phyloP scores from a whole-genome alignment of 2,888 invertebrate species.

The Bugulina stolonifera region DNA sequence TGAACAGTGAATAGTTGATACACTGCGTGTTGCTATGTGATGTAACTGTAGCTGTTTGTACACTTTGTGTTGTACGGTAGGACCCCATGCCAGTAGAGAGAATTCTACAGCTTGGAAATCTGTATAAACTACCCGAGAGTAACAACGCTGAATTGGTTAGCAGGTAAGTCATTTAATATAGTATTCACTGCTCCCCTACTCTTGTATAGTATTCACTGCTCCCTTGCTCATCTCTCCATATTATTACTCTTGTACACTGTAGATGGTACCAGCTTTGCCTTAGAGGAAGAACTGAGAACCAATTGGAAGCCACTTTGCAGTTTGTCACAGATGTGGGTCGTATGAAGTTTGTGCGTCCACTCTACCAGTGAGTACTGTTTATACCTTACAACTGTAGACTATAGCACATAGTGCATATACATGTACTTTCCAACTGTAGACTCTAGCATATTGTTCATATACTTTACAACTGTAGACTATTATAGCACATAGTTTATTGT shows the following conservation, averaged over 20 bases:
- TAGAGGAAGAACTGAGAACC: slow-evolving; percentile 65
- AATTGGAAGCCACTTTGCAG: slow-evolving; percentile 64
- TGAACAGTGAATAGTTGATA: no score
- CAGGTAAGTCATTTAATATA: slow-evolving; percentile 46
- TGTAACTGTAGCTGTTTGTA: no score
- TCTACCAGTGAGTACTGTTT: slow-evolving; percentile 64
- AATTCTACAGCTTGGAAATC: slow-evolving; percentile 60
- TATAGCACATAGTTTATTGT: no score
- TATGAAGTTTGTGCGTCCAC: slow-evolving; percentile 83
- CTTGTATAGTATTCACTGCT: neutral
- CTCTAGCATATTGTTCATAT: no score
- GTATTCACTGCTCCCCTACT: neutral
- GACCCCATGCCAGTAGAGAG: slow-evolving; percentile 58
- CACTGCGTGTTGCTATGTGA: no score
- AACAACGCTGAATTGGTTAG: slow-evolving; percentile 73
- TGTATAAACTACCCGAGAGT: slow-evolving; percentile 63
- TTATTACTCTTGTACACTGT: no score
- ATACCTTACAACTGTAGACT: no score
- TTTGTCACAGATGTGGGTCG: slow-evolving; percentile 80
- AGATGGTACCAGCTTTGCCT: slow-evolving; percentile 74
- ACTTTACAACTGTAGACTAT: no score
- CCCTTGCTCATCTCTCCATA: no score
- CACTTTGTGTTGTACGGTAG: slow-evolving; percentile 35
- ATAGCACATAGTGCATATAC: no score
- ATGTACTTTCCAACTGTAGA: no score